Evolutionary conservation across 2,888 invertebrate genomes (phyloP).

Genomic region (Lepidonotus clava): DNA sequence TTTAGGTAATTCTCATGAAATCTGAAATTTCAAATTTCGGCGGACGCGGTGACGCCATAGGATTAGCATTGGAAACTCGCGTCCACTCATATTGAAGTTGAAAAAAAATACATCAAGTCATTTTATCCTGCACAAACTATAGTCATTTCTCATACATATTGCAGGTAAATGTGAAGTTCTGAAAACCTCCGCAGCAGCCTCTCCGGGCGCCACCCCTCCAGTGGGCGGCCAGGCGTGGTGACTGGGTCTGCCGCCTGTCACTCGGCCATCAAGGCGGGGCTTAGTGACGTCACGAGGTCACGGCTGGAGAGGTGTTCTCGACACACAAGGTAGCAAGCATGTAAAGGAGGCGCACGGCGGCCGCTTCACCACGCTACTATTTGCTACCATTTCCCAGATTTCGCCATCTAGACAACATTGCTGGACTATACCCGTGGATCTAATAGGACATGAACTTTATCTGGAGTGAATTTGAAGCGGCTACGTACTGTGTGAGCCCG

Average conservation of each 20-base stretch:
- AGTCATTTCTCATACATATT: too few species aligned
- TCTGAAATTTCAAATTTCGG: too few species aligned
- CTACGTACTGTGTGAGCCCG: not conserved
- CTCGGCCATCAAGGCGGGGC: slow-evolving; percentile 40
- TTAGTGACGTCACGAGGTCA: slow-evolving; percentile 54
- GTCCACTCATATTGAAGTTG: too few species aligned
- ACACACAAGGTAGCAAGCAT: slow-evolving; percentile 45
- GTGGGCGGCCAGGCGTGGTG: too few species aligned
- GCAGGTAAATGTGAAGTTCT: too few species aligned
- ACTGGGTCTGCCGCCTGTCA: slow-evolving; percentile 45
- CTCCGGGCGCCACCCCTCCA: too few species aligned
- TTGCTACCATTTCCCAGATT: slow-evolving; percentile 17
- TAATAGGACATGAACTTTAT: not conserved
- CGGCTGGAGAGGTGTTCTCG: not conserved
- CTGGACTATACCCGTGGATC: not conserved
- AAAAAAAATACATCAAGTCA: too few species aligned
- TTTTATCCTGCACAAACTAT: too few species aligned
- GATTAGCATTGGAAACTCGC: too few species aligned
- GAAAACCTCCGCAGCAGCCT: too few species aligned
- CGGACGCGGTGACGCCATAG: too few species aligned
- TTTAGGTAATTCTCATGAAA: too few species aligned
- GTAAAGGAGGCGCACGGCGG: not conserved
- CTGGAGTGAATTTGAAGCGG: slow-evolving; percentile 25
- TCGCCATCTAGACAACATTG: not conserved
- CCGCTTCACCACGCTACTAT: not conserved